Conservation (phyloP, 1,140 invertebrate species). For the Hermetia illucens region DNA sequence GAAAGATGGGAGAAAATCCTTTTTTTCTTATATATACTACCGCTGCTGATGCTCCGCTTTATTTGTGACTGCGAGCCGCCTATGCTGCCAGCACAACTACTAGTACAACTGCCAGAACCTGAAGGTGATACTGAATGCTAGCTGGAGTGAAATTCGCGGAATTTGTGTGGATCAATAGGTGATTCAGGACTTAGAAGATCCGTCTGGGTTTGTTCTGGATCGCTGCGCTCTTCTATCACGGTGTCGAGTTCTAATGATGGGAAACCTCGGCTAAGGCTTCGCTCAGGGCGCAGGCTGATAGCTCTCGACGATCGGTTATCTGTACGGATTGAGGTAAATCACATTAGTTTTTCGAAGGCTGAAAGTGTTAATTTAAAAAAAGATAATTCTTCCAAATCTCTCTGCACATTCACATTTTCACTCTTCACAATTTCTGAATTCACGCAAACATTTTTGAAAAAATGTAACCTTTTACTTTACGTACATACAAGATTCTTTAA, state of each 20-base stretch:
- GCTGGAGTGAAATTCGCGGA: constrained; percentile 14
- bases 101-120: no score
- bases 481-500: no score
- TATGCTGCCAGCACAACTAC: no score
- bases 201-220: constrained; percentile 51
- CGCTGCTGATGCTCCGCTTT: no score
- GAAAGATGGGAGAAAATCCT: no score
- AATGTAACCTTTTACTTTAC: no score
- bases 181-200: constrained; percentile 26
- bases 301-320: constrained; percentile 42
- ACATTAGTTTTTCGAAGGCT: neutral
- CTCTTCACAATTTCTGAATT: neutral
- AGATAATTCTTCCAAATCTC: neutral
- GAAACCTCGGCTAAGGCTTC: constrained; percentile 47
- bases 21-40: no score
- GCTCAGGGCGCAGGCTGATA: constrained; percentile 47
- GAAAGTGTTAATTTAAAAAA: neutral
- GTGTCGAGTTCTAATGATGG: constrained; percentile 64
- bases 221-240: constrained; percentile 60
- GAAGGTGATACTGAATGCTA: constrained; percentile 12
- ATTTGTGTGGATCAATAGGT: constrained; percentile 19
- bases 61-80: no score
- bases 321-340: constrained; percentile 8
- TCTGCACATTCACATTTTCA: neutral
- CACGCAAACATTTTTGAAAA: neutral